phyloP scores from a whole-genome alignment of 2,113 vertebrate genomes.

The Todiramphus saurophagus region DNA sequence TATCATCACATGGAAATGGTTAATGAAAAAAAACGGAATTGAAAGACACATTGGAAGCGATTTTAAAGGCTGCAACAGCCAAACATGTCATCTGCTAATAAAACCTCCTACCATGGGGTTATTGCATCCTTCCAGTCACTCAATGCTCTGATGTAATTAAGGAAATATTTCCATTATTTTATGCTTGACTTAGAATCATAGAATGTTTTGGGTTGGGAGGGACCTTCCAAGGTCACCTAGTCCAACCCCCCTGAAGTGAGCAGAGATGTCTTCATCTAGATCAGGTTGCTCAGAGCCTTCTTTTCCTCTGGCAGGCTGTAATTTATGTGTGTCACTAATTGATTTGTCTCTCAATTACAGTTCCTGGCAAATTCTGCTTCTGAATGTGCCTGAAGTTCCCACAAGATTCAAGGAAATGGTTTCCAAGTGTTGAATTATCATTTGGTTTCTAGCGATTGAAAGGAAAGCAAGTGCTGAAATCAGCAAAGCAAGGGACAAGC shows the following conservation, averaged over 20 bases:
- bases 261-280: neutral
- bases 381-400: neutral
- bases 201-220: neutral
- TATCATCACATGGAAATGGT: neutral
- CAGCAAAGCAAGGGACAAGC: neutral
- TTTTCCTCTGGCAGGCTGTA: neutral
- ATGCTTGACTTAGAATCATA: neutral
- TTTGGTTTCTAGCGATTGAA: neutral
- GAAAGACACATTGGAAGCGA: neutral
- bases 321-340: neutral
- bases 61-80: neutral
- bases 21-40: neutral
- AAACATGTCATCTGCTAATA: neutral
- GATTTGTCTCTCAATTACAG: neutral
- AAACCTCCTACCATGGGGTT: neutral
- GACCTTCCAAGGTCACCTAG: neutral
- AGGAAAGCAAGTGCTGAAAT: neutral
- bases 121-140: neutral
- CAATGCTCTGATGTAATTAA: neutral
- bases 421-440: neutral
- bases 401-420: rapidly evolving
- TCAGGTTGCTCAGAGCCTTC: neutral
- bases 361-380: neutral
- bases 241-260: neutral
- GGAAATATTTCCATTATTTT: neutral